Percentiles rank a stretch among this genome's conserved stretches.
These are phyloP conservation scores for Mayetiola destructor DNA, from an alignment of 2,888 invertebrate species.

Conservation along the genomic window DNA sequence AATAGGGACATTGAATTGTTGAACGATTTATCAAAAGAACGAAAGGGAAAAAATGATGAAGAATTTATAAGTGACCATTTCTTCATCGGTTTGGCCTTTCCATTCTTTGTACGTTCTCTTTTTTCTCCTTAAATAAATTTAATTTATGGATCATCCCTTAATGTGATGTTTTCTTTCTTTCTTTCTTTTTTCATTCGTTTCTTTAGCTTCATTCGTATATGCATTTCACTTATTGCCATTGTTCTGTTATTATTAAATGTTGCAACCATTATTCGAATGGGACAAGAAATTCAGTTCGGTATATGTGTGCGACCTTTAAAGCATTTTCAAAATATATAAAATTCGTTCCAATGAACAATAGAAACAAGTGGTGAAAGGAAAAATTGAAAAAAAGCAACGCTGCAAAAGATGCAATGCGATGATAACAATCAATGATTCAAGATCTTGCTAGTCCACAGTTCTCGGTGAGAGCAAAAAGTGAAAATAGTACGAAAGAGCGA, in stretches of 20 bases:
- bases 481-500: no score
- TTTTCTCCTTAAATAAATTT: neutral
- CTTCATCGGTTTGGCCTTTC: neutral
- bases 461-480: neutral
- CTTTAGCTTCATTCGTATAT: neutral
- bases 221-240: no score
- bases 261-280: neutral
- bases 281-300: neutral
- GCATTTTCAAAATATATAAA: no score
- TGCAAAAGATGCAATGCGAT: conserved; percentile 8
- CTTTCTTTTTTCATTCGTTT: neutral
- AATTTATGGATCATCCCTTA: conserved; percentile 8
- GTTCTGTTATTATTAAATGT: no score
- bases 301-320: neutral
- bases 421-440: neutral
- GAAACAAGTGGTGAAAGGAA: neutral
- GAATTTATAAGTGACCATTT: neutral
- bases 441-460: neutral
- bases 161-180: neutral
- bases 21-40: conserved; percentile 1
- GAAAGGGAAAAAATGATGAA: no score
- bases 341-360: neutral
- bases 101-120: neutral
- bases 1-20: neutral
- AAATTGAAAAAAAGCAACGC: no score